phyloP scores from a whole-genome alignment of 2,797 vertebrate genomes.

The Tokudaia muenninki region DNA sequence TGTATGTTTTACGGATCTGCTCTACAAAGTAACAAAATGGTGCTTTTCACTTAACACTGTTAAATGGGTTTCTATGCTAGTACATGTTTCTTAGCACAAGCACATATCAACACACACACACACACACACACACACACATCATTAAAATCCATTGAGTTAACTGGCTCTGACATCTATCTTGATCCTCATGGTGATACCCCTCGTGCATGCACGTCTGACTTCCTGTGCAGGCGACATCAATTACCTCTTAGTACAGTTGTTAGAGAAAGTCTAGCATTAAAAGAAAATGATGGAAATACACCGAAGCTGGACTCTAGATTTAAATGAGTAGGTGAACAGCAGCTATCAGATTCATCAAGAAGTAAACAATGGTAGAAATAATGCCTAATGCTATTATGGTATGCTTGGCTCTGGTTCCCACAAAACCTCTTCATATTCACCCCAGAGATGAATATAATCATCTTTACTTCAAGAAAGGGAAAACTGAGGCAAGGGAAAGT shows the following conservation, averaged over 20 bases:
- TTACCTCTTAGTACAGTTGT: background rate
- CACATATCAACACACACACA: background rate
- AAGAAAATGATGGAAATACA: background rate
- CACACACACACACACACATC: too few species aligned
- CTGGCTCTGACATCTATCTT: background rate
- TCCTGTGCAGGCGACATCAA: background rate
- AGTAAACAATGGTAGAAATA: background rate
- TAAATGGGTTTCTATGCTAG: background rate
- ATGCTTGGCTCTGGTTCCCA: background rate
- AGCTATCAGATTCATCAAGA: background rate
- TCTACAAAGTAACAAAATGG: background rate
- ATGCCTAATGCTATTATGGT: background rate
- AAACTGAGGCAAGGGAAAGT: slow-evolving; percentile 3
- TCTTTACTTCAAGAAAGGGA: slow-evolving; percentile 29
- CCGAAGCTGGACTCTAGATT: background rate
- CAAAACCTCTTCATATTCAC: background rate
- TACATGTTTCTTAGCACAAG: background rate
- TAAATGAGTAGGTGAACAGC: slow-evolving; percentile 3
- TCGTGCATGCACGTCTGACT: background rate
- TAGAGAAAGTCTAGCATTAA: background rate
- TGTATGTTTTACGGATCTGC: background rate
- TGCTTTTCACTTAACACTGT: background rate
- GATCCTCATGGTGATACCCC: background rate
- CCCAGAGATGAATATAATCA: background rate
- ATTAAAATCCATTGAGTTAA: background rate